These are phyloP conservation scores for Drosophila mettleri DNA, from an alignment of 2,888 invertebrate species.

Conservation along the genomic window DNA sequence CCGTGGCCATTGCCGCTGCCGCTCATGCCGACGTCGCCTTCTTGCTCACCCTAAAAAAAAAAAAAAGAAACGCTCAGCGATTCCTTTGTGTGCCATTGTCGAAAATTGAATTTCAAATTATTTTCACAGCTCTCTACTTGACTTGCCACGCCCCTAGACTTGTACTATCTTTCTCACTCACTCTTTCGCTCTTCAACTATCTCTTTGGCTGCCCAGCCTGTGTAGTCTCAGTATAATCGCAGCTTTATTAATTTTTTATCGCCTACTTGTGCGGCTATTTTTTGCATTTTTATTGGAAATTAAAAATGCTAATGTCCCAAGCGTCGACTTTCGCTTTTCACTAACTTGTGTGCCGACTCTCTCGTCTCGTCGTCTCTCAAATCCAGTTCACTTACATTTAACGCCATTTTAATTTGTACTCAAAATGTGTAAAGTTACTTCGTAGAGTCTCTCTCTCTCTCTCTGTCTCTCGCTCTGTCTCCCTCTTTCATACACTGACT, in stretches of 20 bases:
- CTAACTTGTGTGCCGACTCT: constrained; percentile 13
- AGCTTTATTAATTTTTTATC: constrained; percentile 80
- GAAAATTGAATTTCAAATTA: constrained; percentile 81
- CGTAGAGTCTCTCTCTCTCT: background rate
- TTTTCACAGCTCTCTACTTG: constrained; percentile 73
- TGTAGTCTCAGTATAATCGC: constrained; percentile 70
- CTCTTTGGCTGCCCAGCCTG: constrained; percentile 12
- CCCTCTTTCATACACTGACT: background rate
- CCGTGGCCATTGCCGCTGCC: constrained; percentile 40
- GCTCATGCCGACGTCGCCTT: background rate
- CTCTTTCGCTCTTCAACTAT: constrained; percentile 5
- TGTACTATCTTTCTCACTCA: constrained; percentile 18
- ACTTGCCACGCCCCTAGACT: constrained; percentile 36
- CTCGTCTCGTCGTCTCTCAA: background rate
- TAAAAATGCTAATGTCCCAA: constrained; percentile 75
- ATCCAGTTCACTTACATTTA: constrained; percentile 46
- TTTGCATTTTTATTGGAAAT: constrained; percentile 80
- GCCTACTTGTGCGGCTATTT: constrained; percentile 78
- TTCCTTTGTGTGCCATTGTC: constrained; percentile 80
- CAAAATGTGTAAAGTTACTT: constrained; percentile 62
- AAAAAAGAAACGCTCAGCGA: constrained; percentile 44
- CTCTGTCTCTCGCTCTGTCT: background rate
- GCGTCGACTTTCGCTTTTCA: constrained; percentile 56
- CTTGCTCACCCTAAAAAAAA: constrained; percentile 1
- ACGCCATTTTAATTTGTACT: constrained; percentile 75